Evolutionary conservation across 2,797 vertebrate genomes (phyloP), one percentile per base, ranked within the genome.

Genomic region (Serranus cabrilla): DNA sequence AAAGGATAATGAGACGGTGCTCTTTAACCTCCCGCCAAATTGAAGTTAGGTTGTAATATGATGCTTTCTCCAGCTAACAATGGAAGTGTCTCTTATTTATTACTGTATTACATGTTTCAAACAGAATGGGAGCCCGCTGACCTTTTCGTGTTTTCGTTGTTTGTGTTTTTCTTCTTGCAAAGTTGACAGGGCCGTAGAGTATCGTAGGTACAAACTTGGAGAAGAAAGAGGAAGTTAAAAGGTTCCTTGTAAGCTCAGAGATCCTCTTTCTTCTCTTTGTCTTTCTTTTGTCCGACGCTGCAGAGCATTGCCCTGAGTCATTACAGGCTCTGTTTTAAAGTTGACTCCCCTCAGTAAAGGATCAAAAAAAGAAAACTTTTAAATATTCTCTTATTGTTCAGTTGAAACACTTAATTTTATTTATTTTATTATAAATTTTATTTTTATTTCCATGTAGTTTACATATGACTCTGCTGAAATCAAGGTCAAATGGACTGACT

Each of bases 1-100:
- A 45, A 23, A 64, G 56, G 62, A 62, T 69, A 45, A 64, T 57
- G 55, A 57, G 39, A 59, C 60, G 51, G 50, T 64, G 73, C 31
- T 59, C 43, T 58, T 69, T 70, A 25, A 67, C 64, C 61, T 65
- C 18, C 50, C 2, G 25, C 7, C 25, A 12, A 58, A 62, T 3
- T 5, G 37, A 58, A 56, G 46, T 58, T 5, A 11, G 21, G 8
- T 50, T 47, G 43, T 54, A 16, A 78, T 37, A 5, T 18, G 25
- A 40, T 34, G 52, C 52, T 50, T 25, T 40, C 18, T 47, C 27
- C n/a, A 4, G 31, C 42, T 23, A 57, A 57, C 42, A 64, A 34
- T 27, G 45, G 52, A 49, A 34, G 14, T 50, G 25, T 49, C 13
- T 60, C 2, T 25, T 40, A 62, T 77, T 54, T 51, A 67, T 39